A percentile compares a stretch with the other conserved stretches of the same genome.
phyloP scores from a whole-genome alignment of 2,888 invertebrate species.

The Trichacis sp. region DNA sequence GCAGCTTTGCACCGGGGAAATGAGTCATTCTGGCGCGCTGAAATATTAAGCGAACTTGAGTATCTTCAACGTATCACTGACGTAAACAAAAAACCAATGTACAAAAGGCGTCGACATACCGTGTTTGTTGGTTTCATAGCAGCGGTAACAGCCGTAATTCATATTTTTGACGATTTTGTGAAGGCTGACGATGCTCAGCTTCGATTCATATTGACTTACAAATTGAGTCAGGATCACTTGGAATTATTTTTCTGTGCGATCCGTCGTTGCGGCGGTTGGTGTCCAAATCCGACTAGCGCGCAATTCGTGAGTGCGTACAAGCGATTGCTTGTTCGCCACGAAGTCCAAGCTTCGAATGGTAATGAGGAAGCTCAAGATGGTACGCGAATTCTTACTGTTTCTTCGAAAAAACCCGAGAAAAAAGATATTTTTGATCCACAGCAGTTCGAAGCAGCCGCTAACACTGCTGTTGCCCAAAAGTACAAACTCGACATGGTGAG shows the following conservation, averaged over 20 bases:
- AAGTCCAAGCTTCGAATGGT: slow-evolving; percentile 12
- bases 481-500: background rate
- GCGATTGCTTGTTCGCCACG: slow-evolving; percentile 14
- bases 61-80: background rate
- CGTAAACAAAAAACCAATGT: background rate
- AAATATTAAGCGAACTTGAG: too few relatives aligned
- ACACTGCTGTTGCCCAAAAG: slow-evolving; percentile 3
- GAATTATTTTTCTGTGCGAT: slow-evolving; percentile 19
- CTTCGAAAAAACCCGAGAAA: background rate
- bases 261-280: slow-evolving; percentile 26
- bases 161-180: background rate
- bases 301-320: slow-evolving; percentile 22
- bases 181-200: background rate
- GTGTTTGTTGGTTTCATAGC: background rate
- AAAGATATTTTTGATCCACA: slow-evolving; percentile 1
- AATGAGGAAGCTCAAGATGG: background rate
- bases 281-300: slow-evolving; percentile 18
- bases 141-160: background rate
- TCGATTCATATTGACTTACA: background rate
- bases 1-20: background rate
- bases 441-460: slow-evolving; percentile 7
- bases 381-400: background rate
- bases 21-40: background rate
- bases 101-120: background rate
- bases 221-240: slow-evolving; percentile 6